Percentiles rank a stretch among this genome's conserved stretches.
phyloP scores from a whole-genome alignment of 1,140 invertebrate genomes.

The Tetragnatha versicolor region DNA sequence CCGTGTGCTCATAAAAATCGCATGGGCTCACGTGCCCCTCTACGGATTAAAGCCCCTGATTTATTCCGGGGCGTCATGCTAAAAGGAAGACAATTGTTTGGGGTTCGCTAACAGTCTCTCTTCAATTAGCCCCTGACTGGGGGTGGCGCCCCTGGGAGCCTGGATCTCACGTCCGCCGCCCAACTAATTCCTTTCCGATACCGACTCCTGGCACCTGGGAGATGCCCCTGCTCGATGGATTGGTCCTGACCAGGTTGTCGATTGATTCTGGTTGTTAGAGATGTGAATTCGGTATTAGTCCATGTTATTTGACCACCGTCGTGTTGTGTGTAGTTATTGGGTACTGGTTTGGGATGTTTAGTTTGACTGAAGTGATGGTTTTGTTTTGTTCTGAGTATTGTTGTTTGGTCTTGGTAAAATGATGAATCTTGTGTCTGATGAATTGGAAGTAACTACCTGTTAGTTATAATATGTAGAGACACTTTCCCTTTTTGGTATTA shows the following conservation, averaged over 20 bases:
- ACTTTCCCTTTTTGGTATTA: too few relatives aligned
- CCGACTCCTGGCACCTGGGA: slow-evolving; percentile 35
- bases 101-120: slow-evolving; percentile 51
- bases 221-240: not conserved
- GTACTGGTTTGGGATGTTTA: too few relatives aligned
- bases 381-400: too few relatives aligned
- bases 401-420: too few relatives aligned
- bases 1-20: slow-evolving; percentile 13
- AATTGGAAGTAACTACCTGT: too few relatives aligned
- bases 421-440: too few relatives aligned
- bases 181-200: slow-evolving; percentile 52
- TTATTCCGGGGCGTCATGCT: slow-evolving; percentile 37
- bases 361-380: too few relatives aligned
- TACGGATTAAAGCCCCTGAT: slow-evolving; percentile 42
- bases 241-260: not conserved
- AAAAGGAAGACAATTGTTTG: slow-evolving; percentile 52
- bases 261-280: not conserved
- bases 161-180: slow-evolving; percentile 30
- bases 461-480: too few relatives aligned
- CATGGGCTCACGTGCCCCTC: not conserved
- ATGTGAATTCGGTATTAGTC: not conserved
- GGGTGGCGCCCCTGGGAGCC: slow-evolving; percentile 10
- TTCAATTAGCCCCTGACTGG: slow-evolving; percentile 52
- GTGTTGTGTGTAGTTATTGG: too few relatives aligned
- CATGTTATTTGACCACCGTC: not conserved